Evolutionary conservation across 2,113 vertebrate species (phyloP).

Genomic region (Ascaphus truei): DNA sequence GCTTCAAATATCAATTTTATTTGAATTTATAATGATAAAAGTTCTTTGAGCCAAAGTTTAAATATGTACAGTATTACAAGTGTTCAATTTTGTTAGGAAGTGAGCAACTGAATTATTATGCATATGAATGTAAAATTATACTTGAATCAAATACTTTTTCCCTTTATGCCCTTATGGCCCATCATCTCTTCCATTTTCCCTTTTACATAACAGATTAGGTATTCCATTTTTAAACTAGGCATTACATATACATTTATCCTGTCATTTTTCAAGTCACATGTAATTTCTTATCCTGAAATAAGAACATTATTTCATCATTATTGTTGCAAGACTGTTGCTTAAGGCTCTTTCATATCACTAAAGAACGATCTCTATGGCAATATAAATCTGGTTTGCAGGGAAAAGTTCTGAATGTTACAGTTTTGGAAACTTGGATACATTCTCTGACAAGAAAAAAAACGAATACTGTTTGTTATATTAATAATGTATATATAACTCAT

Average conservation of each 20-base stretch:
- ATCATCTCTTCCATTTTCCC: not conserved
- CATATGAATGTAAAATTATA: constrained; percentile 12
- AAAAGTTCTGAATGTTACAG: too few relatives aligned
- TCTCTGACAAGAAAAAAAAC: too few relatives aligned
- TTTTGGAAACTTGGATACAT: too few relatives aligned
- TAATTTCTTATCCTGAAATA: accelerated
- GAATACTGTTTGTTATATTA: too few relatives aligned
- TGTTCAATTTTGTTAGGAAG: not conserved
- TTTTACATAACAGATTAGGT: not conserved
- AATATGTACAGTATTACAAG: not conserved
- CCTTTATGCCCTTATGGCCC: not conserved
- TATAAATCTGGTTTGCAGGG: not conserved
- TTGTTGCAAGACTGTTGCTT: not conserved
- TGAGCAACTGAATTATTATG: not conserved
- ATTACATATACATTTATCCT: not conserved
- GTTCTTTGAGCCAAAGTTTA: constrained; percentile 29
- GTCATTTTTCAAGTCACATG: not conserved
- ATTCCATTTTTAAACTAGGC: not conserved
- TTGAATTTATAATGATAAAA: constrained; percentile 49
- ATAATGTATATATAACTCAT: too few relatives aligned
- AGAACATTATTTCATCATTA: not conserved
- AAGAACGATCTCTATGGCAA: not conserved
- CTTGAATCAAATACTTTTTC: not conserved
- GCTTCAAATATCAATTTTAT: constrained; percentile 59
- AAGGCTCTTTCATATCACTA: not conserved